Percentiles rank a stretch among this genome's conserved stretches.
These are phyloP conservation scores for Herpailurus yagouaroundi DNA, from an alignment of 2,113 vertebrate species.

Conservation along the genomic window DNA sequence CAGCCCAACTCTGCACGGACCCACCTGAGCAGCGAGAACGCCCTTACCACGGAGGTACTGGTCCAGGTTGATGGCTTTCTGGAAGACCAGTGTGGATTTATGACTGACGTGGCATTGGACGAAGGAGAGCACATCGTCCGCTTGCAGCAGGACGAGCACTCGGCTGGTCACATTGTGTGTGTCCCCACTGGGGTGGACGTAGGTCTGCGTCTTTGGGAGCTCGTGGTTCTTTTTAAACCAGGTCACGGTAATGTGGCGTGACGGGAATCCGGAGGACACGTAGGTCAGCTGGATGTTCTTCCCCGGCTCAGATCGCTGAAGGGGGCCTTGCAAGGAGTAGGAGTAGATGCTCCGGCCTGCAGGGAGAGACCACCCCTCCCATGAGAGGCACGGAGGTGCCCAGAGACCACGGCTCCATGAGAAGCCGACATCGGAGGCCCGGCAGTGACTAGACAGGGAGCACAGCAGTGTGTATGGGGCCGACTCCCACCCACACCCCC, in stretches of 20 bases:
- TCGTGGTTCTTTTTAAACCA: slow-evolving; percentile 35
- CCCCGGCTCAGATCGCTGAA: background rate
- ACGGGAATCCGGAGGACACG: background rate
- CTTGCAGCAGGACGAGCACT: background rate
- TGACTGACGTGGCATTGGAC: background rate
- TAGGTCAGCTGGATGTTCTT: slow-evolving; percentile 23
- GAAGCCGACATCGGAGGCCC: background rate
- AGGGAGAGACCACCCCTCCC: background rate
- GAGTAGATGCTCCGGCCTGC: background rate
- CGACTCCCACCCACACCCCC: too few relatives aligned
- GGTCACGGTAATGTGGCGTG: background rate
- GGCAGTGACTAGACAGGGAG: background rate
- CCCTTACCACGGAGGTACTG: slow-evolving; percentile 50
- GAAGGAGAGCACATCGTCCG: background rate
- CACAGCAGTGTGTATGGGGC: background rate
- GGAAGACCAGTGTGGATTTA: background rate
- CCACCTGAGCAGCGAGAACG: background rate
- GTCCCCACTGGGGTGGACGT: background rate
- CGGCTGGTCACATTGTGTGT: slow-evolving; percentile 33
- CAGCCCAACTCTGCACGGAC: background rate
- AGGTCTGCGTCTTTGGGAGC: background rate
- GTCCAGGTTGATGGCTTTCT: background rate
- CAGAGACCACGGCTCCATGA: background rate
- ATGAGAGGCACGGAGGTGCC: background rate
- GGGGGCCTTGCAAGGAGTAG: background rate